Evolutionary conservation across 2,888 invertebrate genomes (phyloP), one percentile per base, ranked within the genome.

Genomic region (Limnephilus auricula): DNA sequence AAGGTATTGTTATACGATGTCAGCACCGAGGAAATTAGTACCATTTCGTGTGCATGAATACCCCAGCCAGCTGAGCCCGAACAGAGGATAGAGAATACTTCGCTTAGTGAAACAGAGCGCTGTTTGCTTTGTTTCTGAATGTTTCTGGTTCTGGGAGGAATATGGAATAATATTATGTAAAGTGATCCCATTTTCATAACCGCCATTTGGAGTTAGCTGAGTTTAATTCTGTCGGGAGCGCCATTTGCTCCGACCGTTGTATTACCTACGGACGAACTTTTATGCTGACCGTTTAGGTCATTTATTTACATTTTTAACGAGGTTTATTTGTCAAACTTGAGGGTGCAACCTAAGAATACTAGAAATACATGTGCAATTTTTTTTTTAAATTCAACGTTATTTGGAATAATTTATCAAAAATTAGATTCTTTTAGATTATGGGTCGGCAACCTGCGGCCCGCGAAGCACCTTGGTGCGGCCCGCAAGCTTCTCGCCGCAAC

Each of bases 111-210:
- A 32, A 37, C 82, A 82, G 34, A 25, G 45, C 40, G 40, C n/a
- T 85, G 40, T 85, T 85, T 85, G 85, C 40, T 37, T 85, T 85
- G 40, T 85, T 85, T 30, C 85, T 37, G 85, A 85, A 85, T 85
- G 85, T 40, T 85, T 34, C 40, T 40, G 40, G 85, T 40, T 85
- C 85, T n/a, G 40, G 40, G 85, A 40, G 45, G 40, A 40, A 85
- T 85, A 85, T 65, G 65, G 65, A n/a, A 65, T 65, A 65, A 65
- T n/a, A 65, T 65, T 65, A 65, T 85, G 85, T 85, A 40, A 85
- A 85, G 30, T 85, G 85, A 85, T 85, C 40, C 40, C 40, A 45
- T 40, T 85, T 85, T 40, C 34, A 85, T 40, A 85, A 45, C 45
- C 85, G 85, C 40, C 40, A 37, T 85, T 40, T 85, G 37, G 85